Percentiles rank a stretch among this genome's conserved stretches.
These are phyloP conservation scores for Acrossocheilus wenchowensis DNA, from an alignment of 2,797 vertebrate species.

Conservation along the genomic window DNA sequence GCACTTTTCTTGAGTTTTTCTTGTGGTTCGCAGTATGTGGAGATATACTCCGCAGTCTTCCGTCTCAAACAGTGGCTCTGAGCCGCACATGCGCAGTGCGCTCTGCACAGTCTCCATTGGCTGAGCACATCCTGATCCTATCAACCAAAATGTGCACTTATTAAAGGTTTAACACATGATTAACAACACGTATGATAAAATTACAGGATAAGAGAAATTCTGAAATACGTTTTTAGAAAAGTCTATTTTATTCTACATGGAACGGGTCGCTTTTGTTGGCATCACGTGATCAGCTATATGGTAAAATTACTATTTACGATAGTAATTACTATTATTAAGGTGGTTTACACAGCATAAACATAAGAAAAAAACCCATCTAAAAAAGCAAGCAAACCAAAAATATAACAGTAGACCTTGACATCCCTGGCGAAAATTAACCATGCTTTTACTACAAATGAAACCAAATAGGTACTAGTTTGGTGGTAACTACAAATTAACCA, in stretches of 20 bases:
- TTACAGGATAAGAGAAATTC: neutral
- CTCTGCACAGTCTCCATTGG: neutral
- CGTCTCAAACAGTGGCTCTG: conserved; percentile 23
- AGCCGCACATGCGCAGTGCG: conserved; percentile 40
- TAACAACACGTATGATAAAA: neutral
- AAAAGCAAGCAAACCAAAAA: neutral
- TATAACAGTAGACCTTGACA: neutral
- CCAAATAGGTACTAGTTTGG: too few species aligned
- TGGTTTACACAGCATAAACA: neutral
- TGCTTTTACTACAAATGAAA: too few species aligned
- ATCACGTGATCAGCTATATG: neutral
- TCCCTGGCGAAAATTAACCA: too few species aligned
- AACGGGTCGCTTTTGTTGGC: neutral
- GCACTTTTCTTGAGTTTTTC: conserved; percentile 43
- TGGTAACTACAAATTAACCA: too few species aligned
- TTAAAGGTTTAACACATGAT: neutral
- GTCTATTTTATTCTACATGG: neutral
- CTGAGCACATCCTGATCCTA: neutral
- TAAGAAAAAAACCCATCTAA: neutral
- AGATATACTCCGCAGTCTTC: conserved; percentile 45
- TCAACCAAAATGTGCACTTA: neutral
- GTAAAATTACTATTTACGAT: neutral
- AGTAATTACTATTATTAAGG: neutral
- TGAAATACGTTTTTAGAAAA: neutral
- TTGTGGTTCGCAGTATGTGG: conserved; percentile 8